A percentile compares a stretch with the other conserved stretches of the same genome.
phyloP scores from a whole-genome alignment of 1,140 invertebrate genomes.

The Drosophila eugracilis region DNA sequence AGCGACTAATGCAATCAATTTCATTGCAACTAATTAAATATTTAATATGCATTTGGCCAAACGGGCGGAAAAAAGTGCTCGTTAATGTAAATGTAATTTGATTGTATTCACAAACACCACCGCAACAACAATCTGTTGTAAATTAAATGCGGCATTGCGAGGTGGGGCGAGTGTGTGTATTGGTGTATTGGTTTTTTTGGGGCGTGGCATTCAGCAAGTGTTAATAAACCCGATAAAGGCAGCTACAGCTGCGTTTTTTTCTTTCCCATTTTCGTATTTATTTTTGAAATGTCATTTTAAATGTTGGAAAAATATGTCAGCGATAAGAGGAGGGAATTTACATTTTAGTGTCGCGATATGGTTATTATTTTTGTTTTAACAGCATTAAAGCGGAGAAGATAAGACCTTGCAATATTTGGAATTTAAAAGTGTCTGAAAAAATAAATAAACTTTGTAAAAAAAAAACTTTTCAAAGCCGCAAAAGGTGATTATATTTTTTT shows the following conservation, averaged over 20 bases:
- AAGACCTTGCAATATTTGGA: too few species aligned
- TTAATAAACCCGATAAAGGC: slow-evolving; percentile 39
- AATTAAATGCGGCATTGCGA: slow-evolving; percentile 23
- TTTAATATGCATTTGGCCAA: slow-evolving; percentile 55
- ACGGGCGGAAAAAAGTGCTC: slow-evolving; percentile 11
- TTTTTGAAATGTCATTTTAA: slow-evolving; percentile 23
- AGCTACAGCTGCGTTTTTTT: too few species aligned
- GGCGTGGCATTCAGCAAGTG: slow-evolving; percentile 21
- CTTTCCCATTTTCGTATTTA: neutral
- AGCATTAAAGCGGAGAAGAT: neutral
- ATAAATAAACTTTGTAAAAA: neutral
- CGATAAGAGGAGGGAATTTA: slow-evolving; percentile 26
- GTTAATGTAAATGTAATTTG: slow-evolving; percentile 56
- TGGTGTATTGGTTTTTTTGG: slow-evolving; percentile 22
- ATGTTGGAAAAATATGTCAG: slow-evolving; percentile 20
- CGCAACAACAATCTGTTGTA: slow-evolving; percentile 43
- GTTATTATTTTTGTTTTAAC: neutral
- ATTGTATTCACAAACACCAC: slow-evolving; percentile 47
- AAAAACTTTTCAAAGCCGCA: neutral
- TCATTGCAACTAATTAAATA: slow-evolving; percentile 54
- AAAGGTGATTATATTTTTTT: too few species aligned
- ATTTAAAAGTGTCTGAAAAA: too few species aligned
- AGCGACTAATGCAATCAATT: slow-evolving; percentile 56
- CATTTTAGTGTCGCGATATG: slow-evolving; percentile 16
- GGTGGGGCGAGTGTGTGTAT: too few species aligned